These are phyloP conservation scores for Saccostrea echinata DNA, from an alignment of 1,140 invertebrate genomes.

Conservation along the genomic window DNA sequence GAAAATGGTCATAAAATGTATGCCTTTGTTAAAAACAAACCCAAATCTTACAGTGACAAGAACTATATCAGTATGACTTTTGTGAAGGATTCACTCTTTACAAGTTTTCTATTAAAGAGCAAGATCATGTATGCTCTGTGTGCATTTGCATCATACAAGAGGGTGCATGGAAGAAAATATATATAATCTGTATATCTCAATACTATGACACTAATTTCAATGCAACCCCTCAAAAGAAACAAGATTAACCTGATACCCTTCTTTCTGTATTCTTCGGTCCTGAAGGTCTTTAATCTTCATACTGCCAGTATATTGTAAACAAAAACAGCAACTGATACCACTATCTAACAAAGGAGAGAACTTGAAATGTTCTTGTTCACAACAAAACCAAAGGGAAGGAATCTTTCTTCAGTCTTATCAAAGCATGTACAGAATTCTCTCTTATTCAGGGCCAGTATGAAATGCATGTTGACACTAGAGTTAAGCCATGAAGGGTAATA, in stretches of 20 bases:
- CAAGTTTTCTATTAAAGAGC: too few species aligned
- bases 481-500: not conserved
- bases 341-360: not conserved
- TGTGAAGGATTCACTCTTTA: too few species aligned
- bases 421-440: not conserved
- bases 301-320: not conserved
- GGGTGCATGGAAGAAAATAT: too few species aligned
- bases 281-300: not conserved
- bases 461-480: not conserved
- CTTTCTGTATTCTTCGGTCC: not conserved
- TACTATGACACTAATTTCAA: not conserved
- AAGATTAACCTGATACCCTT: not conserved
- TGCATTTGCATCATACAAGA: too few species aligned
- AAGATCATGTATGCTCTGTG: too few species aligned
- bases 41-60: too few species aligned
- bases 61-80: too few species aligned
- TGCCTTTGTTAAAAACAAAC: too few species aligned
- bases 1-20: too few species aligned
- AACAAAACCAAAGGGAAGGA: not conserved
- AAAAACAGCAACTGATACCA: constrained; percentile 18
- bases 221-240: not conserved
- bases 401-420: constrained; percentile 10
- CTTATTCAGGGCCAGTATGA: not conserved
- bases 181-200: not conserved
- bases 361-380: too few species aligned